phyloP scores from a whole-genome alignment of 1,140 invertebrate species.

The Philopotamus ludificatus region DNA sequence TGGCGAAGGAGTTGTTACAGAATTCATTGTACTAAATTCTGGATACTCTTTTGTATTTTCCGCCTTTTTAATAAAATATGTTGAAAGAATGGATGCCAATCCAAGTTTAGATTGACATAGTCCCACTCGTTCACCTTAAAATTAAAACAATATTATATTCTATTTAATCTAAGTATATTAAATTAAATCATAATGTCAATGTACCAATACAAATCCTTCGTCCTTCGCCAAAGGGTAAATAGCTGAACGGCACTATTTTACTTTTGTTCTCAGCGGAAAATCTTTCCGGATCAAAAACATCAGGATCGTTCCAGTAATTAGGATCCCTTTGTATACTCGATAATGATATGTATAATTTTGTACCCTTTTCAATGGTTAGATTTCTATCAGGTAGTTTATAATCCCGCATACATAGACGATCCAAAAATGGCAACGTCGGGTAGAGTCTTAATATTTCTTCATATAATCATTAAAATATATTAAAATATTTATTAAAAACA shows the following conservation, averaged over 20 bases:
- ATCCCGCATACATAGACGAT: conserved; percentile 43
- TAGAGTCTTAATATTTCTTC: conserved; percentile 46
- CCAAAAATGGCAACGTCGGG: conserved; percentile 45
- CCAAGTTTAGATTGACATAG: conserved; percentile 13
- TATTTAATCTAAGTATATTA: background rate
- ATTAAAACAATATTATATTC: background rate
- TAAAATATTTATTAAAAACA: background rate
- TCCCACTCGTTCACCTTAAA: conserved; percentile 14
- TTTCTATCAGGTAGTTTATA: conserved; percentile 50
- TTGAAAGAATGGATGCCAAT: conserved; percentile 6
- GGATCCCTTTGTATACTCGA: conserved; percentile 60
- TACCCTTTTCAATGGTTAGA: conserved; percentile 48
- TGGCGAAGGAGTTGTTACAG: background rate
- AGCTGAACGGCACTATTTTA: background rate
- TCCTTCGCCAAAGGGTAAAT: conserved; percentile 16
- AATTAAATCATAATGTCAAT: background rate
- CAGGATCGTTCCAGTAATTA: conserved; percentile 50
- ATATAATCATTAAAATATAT: conserved; percentile 23
- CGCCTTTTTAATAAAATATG: background rate
- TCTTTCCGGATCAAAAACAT: conserved; percentile 27
- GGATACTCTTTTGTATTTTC: conserved; percentile 1
- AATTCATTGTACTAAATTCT: background rate
- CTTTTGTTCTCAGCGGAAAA: conserved; percentile 19
- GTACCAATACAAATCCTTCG: conserved; percentile 21
- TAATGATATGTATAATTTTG: conserved; percentile 47